Percentiles rank a stretch among this genome's conserved stretches.
These are phyloP conservation scores for Podarcis siculus DNA, from an alignment of 2,797 vertebrate genomes.

Conservation along the genomic window DNA sequence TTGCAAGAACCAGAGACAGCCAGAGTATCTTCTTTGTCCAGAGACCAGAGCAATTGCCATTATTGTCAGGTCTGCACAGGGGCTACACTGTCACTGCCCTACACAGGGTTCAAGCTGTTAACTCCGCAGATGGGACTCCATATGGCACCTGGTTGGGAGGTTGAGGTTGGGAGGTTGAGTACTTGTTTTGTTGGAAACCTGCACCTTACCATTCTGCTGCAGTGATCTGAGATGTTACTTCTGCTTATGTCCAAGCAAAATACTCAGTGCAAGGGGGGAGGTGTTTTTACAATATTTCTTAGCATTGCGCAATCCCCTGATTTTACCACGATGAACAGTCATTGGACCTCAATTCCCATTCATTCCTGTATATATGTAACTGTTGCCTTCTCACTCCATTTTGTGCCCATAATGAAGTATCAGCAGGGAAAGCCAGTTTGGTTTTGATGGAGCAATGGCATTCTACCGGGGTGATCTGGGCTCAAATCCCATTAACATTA, in stretches of 20 bases:
- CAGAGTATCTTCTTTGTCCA: background rate
- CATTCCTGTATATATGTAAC: background rate
- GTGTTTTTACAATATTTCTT: background rate
- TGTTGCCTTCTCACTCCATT: background rate
- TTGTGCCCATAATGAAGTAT: background rate
- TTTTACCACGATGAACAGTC: background rate
- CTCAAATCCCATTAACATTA: background rate
- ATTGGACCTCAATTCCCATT: background rate
- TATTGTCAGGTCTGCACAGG: background rate
- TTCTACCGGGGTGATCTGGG: background rate
- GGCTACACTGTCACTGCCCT: background rate
- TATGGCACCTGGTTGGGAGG: background rate
- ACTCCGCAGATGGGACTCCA: conserved; percentile 8
- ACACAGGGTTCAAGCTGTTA: background rate
- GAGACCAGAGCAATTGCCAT: background rate
- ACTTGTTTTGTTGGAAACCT: background rate
- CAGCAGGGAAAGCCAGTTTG: background rate
- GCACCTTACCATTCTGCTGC: background rate
- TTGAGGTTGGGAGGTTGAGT: background rate
- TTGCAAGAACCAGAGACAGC: background rate
- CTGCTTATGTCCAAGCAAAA: background rate
- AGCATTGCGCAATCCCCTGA: background rate
- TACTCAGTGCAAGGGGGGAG: background rate
- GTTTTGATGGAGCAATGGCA: background rate
- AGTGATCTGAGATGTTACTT: background rate